Evolutionary conservation across 2,888 invertebrate genomes (phyloP), one percentile per base, ranked within the genome.

Genomic region (Melolontha melolontha): DNA sequence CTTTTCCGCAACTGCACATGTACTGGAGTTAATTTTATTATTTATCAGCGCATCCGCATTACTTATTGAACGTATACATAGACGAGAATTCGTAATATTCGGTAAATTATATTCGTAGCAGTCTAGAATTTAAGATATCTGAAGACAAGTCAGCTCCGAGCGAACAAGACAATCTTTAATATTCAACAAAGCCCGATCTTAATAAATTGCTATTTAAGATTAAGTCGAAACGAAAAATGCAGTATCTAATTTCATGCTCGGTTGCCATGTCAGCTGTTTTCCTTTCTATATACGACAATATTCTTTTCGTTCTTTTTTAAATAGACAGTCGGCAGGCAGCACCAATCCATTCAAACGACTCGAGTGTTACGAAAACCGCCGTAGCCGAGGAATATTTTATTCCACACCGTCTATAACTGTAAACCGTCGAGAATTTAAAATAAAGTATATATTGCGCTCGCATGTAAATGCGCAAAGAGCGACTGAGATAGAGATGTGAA

Each of bases 191-290:
- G 59, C 34, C 34, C 59, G 42, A 47, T 17, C 17, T 34, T 34
- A 62, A 62, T 62, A 62, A 44, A 47, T 62, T 62, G 34, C 59
- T 47, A 62, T 62, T 62, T 62, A 62, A 34, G 59, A 34, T 29
- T 42, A 17, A 34, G 22, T 34, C 59, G 47, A 62, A 62, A 47
- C 59, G 59, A 62, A 62, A 62, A 62, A 62, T 62, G 34, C 59
- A 47, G 29, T 62, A 62, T 62, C 59, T 62, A 62, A 62, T 62
- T 62, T 62, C 59, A 62, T 47, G 59, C 59, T 62, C 17, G 34
- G 47, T 47, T 62, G 59, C 47, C 47, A 42, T 16, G 59, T 62
- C 59, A 62, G 59, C 59, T 62, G 59, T 62, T 62, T 62, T 62
- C 34, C 47, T 47, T 49, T 34, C 59, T 47, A 14, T 47, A 14